A percentile compares a stretch with the other conserved stretches of the same genome.
phyloP scores from a whole-genome alignment of 2,797 vertebrate species.

The Spheniscus humboldti region DNA sequence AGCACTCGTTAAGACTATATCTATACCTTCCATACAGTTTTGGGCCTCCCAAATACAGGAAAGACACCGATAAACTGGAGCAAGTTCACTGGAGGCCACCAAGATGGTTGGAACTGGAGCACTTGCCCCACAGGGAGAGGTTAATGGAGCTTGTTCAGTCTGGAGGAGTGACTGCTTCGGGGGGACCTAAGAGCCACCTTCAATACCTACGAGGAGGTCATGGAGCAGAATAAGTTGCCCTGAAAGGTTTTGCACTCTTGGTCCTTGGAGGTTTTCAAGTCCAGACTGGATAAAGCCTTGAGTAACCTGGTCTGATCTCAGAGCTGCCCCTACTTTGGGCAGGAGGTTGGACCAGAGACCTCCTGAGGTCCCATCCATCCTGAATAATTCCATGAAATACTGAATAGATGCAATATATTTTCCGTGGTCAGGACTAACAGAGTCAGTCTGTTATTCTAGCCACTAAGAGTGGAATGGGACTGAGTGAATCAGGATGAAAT shows the following conservation, averaged over 20 bases:
- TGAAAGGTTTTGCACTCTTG: neutral
- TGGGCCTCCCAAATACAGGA: neutral
- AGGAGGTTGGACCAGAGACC: neutral
- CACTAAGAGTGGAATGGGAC: accelerated
- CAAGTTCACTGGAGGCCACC: neutral
- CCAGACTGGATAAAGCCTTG: neutral
- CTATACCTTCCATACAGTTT: neutral
- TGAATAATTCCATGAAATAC: accelerated
- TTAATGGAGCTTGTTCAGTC: neutral
- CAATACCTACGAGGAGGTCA: neutral
- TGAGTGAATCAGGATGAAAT: accelerated
- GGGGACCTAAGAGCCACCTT: neutral
- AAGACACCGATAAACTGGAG: accelerated
- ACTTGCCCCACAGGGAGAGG: neutral
- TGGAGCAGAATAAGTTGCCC: neutral
- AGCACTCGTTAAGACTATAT: neutral
- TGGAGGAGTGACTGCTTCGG: neutral
- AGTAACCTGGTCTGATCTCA: neutral
- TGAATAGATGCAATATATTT: accelerated
- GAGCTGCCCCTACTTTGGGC: neutral
- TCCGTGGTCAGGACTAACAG: neutral
- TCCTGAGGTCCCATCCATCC: neutral
- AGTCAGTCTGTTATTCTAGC: neutral
- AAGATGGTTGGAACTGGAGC: neutral
- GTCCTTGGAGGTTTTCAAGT: neutral